phyloP scores from a whole-genome alignment of 2,888 invertebrate species.

The Ypsolopha scabrella region DNA sequence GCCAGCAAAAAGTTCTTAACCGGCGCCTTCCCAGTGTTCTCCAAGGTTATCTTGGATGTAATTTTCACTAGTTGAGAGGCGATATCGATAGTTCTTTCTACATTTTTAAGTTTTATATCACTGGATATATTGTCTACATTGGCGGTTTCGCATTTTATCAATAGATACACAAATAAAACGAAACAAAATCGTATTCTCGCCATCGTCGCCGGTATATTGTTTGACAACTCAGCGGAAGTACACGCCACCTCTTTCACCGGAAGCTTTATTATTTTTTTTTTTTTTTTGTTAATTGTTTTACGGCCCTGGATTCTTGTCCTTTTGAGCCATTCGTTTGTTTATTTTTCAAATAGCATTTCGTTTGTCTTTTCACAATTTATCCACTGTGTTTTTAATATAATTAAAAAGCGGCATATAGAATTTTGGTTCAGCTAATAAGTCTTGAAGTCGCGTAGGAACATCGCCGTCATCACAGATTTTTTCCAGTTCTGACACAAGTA shows the following conservation, averaged over 20 bases:
- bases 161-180: constrained; percentile 38
- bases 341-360: no score
- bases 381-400: no score
- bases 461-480: no score
- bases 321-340: no score
- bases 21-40: constrained; percentile 83
- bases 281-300: no score
- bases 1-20: constrained; percentile 79
- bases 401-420: no score
- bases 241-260: constrained; percentile 38
- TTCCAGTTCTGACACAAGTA: no score
- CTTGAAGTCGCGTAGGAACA: no score
- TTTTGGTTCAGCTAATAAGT: no score
- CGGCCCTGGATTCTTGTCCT: no score
- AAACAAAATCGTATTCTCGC: constrained; percentile 40
- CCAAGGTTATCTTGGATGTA: constrained; percentile 81
- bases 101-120: constrained; percentile 79
- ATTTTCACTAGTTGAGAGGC: constrained; percentile 91
- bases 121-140: constrained; percentile 61
- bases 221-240: constrained; percentile 56
- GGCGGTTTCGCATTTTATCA: constrained; percentile 33
- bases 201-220: constrained; percentile 38
- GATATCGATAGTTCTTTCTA: constrained; percentile 88
- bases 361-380: no score
- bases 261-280: constrained; percentile 6